Percentiles rank a stretch among this genome's conserved stretches.
phyloP scores from a whole-genome alignment of 2,888 invertebrate genomes.

The Shargacucullia verbasci region DNA sequence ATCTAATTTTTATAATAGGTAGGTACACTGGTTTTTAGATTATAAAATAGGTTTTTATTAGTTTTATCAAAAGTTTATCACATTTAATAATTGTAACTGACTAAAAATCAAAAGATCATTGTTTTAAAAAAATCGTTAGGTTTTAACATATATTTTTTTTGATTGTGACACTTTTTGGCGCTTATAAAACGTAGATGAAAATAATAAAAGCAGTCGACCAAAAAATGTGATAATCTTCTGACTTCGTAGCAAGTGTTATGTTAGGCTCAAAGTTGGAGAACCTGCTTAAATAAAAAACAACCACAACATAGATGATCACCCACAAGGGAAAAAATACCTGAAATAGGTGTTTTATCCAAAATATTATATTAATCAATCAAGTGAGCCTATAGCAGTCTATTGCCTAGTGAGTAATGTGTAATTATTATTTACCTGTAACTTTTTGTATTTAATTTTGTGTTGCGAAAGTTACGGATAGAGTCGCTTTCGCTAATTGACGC shows the following conservation, averaged over 20 bases:
- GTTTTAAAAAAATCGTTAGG: constrained; percentile 7
- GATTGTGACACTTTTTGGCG: too few relatives aligned
- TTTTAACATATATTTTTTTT: too few relatives aligned
- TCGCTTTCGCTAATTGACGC: too few relatives aligned
- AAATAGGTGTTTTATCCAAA: too few relatives aligned
- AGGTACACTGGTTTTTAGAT: constrained; percentile 53
- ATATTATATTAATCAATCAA: too few relatives aligned
- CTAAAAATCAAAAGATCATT: constrained; percentile 12
- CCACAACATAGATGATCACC: too few relatives aligned
- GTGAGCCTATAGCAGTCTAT: too few relatives aligned
- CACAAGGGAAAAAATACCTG: too few relatives aligned
- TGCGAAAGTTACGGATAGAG: too few relatives aligned
- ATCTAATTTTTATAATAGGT: constrained; percentile 28
- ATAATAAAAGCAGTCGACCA: neutral
- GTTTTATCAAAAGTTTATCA: constrained; percentile 40
- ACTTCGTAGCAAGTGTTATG: constrained; percentile 18
- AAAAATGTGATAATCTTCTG: constrained; percentile 31
- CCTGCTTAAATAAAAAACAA: neutral
- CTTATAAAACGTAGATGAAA: neutral
- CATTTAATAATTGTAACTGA: constrained; percentile 1
- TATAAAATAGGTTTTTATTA: constrained; percentile 30
- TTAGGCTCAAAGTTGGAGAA: constrained; percentile 25
- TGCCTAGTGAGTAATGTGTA: too few relatives aligned
- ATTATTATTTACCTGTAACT: too few relatives aligned
- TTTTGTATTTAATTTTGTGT: too few relatives aligned